Conservation (phyloP, 2,113 vertebrate genomes). For the Mellivora capensis region DNA sequence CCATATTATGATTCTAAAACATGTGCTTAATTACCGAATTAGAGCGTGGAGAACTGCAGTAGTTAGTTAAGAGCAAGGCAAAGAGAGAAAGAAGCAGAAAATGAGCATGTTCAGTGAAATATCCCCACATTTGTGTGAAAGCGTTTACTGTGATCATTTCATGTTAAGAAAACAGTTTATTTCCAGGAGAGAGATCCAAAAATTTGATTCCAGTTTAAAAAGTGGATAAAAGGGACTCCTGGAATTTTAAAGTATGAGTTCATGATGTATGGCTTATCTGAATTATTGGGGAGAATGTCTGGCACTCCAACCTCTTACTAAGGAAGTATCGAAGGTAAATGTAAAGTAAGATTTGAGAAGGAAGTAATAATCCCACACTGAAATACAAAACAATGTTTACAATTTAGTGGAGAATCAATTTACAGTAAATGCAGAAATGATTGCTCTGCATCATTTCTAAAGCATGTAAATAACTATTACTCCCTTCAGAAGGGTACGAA, state of each 20-base stretch:
- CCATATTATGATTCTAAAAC: neutral
- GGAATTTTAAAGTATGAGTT: neutral
- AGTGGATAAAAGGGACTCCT: neutral
- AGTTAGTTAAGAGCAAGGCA: neutral
- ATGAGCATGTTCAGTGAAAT: neutral
- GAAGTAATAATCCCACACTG: neutral
- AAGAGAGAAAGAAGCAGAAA: neutral
- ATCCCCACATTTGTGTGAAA: neutral
- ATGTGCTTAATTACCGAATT: slow-evolving; percentile 56
- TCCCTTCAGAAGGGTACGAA: neutral
- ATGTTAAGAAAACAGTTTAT: neutral
- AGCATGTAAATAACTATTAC: neutral
- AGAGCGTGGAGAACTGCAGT: neutral
- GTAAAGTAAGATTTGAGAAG: neutral
- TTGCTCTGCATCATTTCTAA: neutral
- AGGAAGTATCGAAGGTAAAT: neutral
- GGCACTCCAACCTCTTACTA: neutral
- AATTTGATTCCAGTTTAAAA: neutral
- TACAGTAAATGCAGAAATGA: no score
- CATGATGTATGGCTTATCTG: neutral
- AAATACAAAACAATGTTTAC: neutral
- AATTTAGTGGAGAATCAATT: neutral
- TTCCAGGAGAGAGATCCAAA: neutral
- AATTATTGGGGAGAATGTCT: neutral
- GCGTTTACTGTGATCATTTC: neutral